These are phyloP conservation scores for Phylloscopus collybita DNA, from an alignment of 2,797 vertebrate genomes.

Conservation along the genomic window DNA sequence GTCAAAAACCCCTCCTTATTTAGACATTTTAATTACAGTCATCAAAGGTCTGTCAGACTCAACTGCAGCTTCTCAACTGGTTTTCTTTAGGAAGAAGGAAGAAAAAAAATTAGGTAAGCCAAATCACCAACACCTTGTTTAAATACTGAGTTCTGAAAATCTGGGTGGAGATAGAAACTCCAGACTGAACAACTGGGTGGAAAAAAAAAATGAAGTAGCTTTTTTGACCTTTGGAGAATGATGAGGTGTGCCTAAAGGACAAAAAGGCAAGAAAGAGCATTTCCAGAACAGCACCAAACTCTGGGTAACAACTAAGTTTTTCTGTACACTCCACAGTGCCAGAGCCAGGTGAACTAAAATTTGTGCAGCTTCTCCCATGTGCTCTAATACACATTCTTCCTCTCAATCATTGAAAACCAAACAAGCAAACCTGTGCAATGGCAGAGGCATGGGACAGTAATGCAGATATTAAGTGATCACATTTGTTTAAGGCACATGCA, in stretches of 20 bases:
- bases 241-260: not conserved
- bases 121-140: not conserved
- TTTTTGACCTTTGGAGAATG: not conserved
- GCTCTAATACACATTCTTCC: not conserved
- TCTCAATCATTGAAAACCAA: not conserved
- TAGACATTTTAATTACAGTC: not conserved
- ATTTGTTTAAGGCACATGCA: not conserved
- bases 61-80: not conserved
- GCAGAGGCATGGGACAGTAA: not conserved
- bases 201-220: not conserved
- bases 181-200: not conserved
- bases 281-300: not conserved
- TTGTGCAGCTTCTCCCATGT: not conserved
- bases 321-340: not conserved
- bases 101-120: not conserved
- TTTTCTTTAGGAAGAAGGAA: not conserved
- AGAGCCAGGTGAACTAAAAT: not conserved
- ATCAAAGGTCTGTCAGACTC: slow-evolving; percentile 13
- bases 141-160: not conserved
- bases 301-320: not conserved
- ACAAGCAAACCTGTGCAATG: not conserved
- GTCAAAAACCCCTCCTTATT: not conserved
- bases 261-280: not conserved
- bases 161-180: not conserved
- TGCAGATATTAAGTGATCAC: not conserved